These are phyloP conservation scores for Serranus cabrilla DNA, from an alignment of 2,797 vertebrate genomes.

Conservation along the genomic window DNA sequence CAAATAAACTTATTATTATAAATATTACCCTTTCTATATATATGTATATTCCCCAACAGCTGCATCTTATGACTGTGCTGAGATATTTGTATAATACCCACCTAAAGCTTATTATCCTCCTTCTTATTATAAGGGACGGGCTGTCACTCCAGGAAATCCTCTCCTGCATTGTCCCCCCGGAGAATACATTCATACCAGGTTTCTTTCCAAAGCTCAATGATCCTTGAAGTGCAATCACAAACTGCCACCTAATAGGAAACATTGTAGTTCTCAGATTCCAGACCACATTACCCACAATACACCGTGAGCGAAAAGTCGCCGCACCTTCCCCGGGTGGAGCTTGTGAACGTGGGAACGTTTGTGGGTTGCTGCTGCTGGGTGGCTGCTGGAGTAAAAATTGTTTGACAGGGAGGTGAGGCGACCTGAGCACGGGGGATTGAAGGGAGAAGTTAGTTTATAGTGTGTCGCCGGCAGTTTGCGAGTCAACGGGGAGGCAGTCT, in stretches of 20 bases:
- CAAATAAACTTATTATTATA: too few species aligned
- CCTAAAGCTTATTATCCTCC: neutral
- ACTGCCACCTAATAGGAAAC: neutral
- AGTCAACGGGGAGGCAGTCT: constrained; percentile 32
- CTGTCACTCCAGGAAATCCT: neutral
- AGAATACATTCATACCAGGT: neutral
- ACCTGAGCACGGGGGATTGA: constrained; percentile 39
- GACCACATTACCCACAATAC: constrained; percentile 83
- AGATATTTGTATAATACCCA: constrained; percentile 4
- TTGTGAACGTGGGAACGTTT: constrained; percentile 77
- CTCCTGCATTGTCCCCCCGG: neutral
- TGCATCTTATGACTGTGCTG: neutral
- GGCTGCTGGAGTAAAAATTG: constrained; percentile 69
- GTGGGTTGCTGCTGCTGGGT: constrained; percentile 42
- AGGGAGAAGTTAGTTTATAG: constrained; percentile 64
- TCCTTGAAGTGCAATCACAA: neutral
- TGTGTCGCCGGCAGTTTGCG: constrained; percentile 43
- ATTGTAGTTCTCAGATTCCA: constrained; percentile 16
- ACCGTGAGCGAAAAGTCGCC: constrained; percentile 47
- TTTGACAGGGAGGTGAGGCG: constrained; percentile 79
- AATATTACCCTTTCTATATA: too few species aligned
- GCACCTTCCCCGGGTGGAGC: constrained; percentile 83
- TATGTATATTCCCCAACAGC: neutral
- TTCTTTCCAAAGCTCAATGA: neutral
- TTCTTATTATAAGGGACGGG: neutral